These are phyloP conservation scores for Sturnira hondurensis DNA, from an alignment of 2,113 vertebrate genomes.

Conservation along the genomic window DNA sequence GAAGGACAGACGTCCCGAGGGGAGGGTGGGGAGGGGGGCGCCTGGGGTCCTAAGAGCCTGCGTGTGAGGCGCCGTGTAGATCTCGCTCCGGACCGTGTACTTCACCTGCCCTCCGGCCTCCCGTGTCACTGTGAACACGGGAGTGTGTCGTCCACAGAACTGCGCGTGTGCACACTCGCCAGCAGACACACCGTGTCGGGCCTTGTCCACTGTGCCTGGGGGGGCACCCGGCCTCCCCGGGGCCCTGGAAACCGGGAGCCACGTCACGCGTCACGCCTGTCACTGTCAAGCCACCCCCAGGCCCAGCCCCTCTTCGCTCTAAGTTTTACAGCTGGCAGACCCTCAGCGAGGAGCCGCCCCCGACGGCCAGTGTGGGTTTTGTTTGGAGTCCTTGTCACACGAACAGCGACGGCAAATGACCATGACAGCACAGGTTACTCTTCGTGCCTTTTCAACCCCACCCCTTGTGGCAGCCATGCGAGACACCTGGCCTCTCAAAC, in stretches of 20 bases:
- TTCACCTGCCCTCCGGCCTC: background rate
- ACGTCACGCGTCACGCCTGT: too few species aligned
- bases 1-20: accelerated
- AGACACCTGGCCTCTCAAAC: background rate
- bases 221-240: background rate
- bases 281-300: background rate
- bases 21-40: accelerated
- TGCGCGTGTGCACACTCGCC: background rate
- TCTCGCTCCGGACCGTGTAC: background rate
- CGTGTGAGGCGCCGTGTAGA: too few species aligned
- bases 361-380: background rate
- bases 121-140: accelerated
- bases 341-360: background rate
- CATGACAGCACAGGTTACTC: background rate
- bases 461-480: background rate
- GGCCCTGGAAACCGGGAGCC: accelerated
- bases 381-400: background rate
- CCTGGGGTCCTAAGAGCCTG: background rate
- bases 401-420: background rate
- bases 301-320: background rate
- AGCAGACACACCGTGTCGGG: accelerated
- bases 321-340: background rate
- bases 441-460: background rate
- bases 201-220: accelerated
- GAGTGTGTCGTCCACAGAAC: background rate